Conservation (phyloP, 2,888 invertebrate genomes). For the Hololepta plana region DNA sequence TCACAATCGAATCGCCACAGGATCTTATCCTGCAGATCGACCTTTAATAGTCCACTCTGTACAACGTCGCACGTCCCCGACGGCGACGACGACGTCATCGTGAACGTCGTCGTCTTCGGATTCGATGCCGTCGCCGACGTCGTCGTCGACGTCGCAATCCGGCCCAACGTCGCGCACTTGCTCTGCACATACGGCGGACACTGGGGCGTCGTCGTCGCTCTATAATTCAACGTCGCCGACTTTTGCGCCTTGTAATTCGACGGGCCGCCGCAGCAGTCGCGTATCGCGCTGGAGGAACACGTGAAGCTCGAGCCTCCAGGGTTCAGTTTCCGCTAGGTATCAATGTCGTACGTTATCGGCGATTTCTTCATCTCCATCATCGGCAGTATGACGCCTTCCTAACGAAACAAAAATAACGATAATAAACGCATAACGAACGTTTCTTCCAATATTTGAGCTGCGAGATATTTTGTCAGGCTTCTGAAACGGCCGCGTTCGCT, state of each 20-base stretch:
- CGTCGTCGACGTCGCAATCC: slow-evolving; percentile 21
- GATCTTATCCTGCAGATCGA: slow-evolving; percentile 45
- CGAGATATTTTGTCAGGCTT: no score
- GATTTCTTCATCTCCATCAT: slow-evolving; percentile 49
- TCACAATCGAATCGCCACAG: slow-evolving; percentile 29
- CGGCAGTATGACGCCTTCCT: slow-evolving; percentile 43
- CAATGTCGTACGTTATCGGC: slow-evolving; percentile 34
- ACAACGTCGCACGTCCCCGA: slow-evolving; percentile 66
- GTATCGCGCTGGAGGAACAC: slow-evolving; percentile 24
- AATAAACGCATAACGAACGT: no score
- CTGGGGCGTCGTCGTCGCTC: slow-evolving; percentile 17
- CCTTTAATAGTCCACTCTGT: slow-evolving; percentile 73
- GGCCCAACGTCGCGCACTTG: slow-evolving; percentile 16
- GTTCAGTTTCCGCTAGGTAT: slow-evolving; percentile 31
- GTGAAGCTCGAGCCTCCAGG: slow-evolving; percentile 22
- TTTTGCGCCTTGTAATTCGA: slow-evolving; percentile 19
- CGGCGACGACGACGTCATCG: slow-evolving; percentile 32
- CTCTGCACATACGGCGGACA: slow-evolving; percentile 16
- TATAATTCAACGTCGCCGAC: slow-evolving; percentile 21
- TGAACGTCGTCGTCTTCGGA: slow-evolving; percentile 5
- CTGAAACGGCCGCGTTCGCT: no score
- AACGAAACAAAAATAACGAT: no score
- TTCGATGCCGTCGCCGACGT: slow-evolving; percentile 40
- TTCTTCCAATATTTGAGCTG: no score
- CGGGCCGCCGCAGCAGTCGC: slow-evolving; percentile 26